Base-by-base conservation (phyloP, 2,797 vertebrate genomes). In the Acanthopagrus latus region DNA sequence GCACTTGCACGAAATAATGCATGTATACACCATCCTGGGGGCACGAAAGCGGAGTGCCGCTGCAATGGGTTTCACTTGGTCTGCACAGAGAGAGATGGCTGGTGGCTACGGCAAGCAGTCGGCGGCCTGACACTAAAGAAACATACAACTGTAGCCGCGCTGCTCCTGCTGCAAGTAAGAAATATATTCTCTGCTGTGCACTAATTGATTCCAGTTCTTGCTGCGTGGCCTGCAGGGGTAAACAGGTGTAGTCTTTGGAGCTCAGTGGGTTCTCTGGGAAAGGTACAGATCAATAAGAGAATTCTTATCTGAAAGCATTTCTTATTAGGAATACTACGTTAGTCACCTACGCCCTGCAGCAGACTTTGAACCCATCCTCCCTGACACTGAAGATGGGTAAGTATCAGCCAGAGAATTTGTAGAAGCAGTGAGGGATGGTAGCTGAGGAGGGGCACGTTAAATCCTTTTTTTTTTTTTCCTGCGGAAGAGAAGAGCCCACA, bases 171-270 rank as follows among this genome's bases (percentile, higher is more conserved):
- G 67, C 83, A 56, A 56, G 56, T 20, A 21, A 41, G 48, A 70
- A 65, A 48, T 65, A 12, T 62, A 50, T 48, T 67, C 62, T 72
- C 33, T 50, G 29, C 21, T 7, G 27, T 48, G 38, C 60, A 54
- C 71, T 80, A 75, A 90, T 83, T 84, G 77, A 86, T 86, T 87
- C 70, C 6, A 14, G n/a, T 23, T 69, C 50, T 27, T 41, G 63
- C 38, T 33, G 73, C 2, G 60, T 10, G 66, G 77, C 78, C 74
- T 72, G 76, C 76, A 74, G 78, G 52, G 21, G 29, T 52, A 72
- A 76, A 79, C 63, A 18, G 70, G 62, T 78, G 82, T 5, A 54
- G 55, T 66, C 6, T 48, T 69, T 48, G 43, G 38, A 63, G 64
- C 56, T 63, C 56, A 21, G 2, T 4, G 73, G 75, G 59, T 56